phyloP scores from a whole-genome alignment of 2,113 vertebrate genomes.

The Phylloscopus trochiloides region DNA sequence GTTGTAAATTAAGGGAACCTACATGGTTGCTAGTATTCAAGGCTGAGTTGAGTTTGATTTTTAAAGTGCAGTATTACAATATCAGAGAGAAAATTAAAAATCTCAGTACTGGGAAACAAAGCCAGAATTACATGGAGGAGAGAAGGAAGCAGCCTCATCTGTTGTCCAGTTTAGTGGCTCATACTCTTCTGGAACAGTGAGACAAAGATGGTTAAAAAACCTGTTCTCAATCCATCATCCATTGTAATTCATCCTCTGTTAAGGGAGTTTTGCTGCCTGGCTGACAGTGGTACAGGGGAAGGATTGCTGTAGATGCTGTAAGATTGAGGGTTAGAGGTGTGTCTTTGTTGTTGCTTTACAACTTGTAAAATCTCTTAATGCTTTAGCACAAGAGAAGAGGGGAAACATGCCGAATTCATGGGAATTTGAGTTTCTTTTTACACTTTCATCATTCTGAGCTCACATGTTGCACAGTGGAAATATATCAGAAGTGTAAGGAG shows the following conservation, averaged over 20 bases:
- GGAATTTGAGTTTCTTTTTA: background rate
- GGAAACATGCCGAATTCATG: background rate
- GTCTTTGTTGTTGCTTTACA: background rate
- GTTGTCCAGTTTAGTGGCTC: background rate
- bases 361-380: background rate
- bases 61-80: background rate
- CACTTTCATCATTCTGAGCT: background rate
- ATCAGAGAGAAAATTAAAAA: background rate
- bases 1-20: background rate
- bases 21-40: background rate
- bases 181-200: background rate
- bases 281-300: background rate
- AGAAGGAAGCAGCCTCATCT: background rate
- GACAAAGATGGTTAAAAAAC: background rate
- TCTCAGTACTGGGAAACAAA: background rate
- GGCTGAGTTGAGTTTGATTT: background rate
- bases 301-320: background rate
- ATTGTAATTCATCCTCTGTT: background rate
- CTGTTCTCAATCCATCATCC: background rate
- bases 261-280: background rate
- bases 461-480: background rate
- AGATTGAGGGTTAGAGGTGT: background rate
- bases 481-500: background rate
- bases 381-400: background rate
- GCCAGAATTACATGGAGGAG: background rate